These are phyloP conservation scores for Phrynocephalus guinanensis DNA, from an alignment of 2,797 vertebrate genomes.

Conservation along the genomic window DNA sequence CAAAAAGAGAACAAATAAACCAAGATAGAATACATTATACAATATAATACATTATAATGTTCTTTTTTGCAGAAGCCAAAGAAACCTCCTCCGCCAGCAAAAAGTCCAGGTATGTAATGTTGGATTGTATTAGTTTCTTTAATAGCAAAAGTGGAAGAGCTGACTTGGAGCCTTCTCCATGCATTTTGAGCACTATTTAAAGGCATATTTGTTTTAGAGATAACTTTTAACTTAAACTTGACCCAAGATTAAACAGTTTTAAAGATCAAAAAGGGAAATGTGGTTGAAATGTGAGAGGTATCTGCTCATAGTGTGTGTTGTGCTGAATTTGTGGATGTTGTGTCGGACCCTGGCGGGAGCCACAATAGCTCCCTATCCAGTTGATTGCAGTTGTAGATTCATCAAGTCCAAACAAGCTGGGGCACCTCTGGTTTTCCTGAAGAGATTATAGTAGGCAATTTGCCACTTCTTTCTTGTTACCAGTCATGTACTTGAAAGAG, in stretches of 20 bases:
- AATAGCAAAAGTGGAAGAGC: neutral
- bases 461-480: too few species aligned
- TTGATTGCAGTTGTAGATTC: neutral
- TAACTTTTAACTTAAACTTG: neutral
- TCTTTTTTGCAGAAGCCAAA: slow-evolving; percentile 87
- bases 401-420: neutral
- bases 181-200: neutral
- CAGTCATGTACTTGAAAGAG: too few species aligned
- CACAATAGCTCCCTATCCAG: neutral
- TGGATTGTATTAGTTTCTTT: accelerated
- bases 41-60: neutral
- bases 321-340: neutral
- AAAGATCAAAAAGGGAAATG: neutral
- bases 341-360: neutral
- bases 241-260: neutral
- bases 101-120: slow-evolving; percentile 83
- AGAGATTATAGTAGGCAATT: neutral
- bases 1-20: too few species aligned
- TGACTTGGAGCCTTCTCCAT: neutral
- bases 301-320: neutral
- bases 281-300: neutral
- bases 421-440: neutral
- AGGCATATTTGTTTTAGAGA: neutral
- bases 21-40: too few species aligned
- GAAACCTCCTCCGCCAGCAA: slow-evolving; percentile 91